A percentile compares a stretch with the other conserved stretches of the same genome.
phyloP scores from a whole-genome alignment of 92 coral and sea anemone species.

The Actinernus sp. region DNA sequence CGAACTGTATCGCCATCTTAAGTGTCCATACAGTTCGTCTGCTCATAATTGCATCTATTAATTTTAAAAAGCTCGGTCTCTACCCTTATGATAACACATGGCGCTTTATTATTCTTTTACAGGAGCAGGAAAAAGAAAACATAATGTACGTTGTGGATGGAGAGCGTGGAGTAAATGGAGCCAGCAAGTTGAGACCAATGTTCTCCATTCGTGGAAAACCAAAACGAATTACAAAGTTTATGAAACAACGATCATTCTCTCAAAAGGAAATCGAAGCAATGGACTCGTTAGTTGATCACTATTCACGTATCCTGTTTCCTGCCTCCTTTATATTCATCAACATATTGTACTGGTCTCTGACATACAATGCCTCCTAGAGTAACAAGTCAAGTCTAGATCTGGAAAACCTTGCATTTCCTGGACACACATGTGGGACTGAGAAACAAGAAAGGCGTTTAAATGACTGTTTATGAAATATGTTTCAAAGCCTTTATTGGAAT shows the following conservation, averaged over 20 bases:
- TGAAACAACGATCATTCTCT: constrained; percentile 75
- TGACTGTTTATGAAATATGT: too few relatives aligned
- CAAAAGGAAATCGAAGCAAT: constrained; percentile 80
- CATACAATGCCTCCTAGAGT: constrained; percentile 50
- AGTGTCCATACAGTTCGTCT: too few relatives aligned
- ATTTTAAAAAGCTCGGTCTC: too few relatives aligned
- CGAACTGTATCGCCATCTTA: too few relatives aligned
- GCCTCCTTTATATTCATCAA: constrained; percentile 73
- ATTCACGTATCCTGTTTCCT: constrained; percentile 78
- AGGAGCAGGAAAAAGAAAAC: constrained; percentile 66
- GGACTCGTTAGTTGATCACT: constrained; percentile 70
- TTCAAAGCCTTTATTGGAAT: too few relatives aligned
- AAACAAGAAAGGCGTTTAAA: too few relatives aligned
- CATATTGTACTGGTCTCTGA: constrained; percentile 71
- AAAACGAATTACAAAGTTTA: constrained; percentile 3
- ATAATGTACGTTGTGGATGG: constrained; percentile 23
- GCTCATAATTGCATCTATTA: too few relatives aligned
- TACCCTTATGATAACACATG: too few relatives aligned
- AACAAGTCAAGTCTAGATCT: too few relatives aligned
- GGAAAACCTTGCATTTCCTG: too few relatives aligned
- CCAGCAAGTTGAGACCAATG: constrained; percentile 27
- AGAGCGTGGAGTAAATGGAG: constrained; percentile 22
- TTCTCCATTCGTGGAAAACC: constrained; percentile 30
- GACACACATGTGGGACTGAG: background rate
- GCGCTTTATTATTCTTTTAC: background rate